Evolutionary conservation across 2,113 vertebrate species (phyloP).

Genomic region (Bubo blakistoni): DNA sequence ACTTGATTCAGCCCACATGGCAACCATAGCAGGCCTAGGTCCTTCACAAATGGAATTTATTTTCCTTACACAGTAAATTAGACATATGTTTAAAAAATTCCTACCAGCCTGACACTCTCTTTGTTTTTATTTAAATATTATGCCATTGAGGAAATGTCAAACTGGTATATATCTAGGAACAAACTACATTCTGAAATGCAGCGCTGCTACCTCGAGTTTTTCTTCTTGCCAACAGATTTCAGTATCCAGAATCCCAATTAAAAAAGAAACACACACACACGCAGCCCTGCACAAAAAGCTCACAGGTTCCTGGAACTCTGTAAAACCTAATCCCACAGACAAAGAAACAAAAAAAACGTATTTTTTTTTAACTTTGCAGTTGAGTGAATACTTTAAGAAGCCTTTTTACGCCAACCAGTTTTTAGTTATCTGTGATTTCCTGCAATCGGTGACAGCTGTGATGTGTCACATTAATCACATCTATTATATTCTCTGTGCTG

Average conservation of each 20-base stretch:
- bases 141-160: background rate
- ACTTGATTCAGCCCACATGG: background rate
- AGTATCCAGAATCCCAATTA: background rate
- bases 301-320: background rate
- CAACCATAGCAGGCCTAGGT: background rate
- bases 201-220: background rate
- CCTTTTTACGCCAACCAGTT: background rate
- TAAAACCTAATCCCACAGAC: background rate
- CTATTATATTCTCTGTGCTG: accelerated
- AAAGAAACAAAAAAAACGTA: accelerated
- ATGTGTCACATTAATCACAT: background rate
- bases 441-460: background rate
- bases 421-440: background rate
- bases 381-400: background rate
- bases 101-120: background rate
- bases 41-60: background rate
- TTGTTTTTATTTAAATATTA: background rate
- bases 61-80: background rate
- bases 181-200: background rate
- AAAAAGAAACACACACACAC: background rate
- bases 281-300: background rate
- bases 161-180: background rate
- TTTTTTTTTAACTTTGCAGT: background rate
- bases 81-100: background rate
- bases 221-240: background rate